Evolutionary conservation across 2,113 vertebrate genomes (phyloP).

Genomic region (Casuarius casuarius): DNA sequence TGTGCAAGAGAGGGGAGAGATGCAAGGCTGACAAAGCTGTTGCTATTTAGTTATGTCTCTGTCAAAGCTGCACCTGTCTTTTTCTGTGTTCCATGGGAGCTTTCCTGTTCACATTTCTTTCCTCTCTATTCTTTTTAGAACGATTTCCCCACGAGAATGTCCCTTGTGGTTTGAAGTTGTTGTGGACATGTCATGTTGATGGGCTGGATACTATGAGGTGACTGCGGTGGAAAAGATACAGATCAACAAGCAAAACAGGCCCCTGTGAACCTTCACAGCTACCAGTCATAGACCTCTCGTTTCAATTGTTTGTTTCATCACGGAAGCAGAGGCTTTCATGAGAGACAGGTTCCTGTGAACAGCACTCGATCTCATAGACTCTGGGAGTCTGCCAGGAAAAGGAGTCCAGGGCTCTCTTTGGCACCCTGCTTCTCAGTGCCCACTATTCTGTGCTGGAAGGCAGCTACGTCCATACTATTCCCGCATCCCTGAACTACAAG

Average conservation of each 20-base stretch:
- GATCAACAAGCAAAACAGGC: conserved; percentile 56
- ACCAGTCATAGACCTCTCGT: conserved; percentile 55
- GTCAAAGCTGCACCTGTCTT: not conserved
- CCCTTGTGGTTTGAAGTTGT: conserved; percentile 82
- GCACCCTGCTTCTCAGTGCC: not conserved
- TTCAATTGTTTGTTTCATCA: conserved; percentile 43
- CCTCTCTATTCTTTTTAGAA: conserved; percentile 71
- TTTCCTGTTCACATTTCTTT: conserved; percentile 51
- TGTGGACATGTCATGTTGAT: conserved; percentile 49
- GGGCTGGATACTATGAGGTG: conserved; percentile 40
- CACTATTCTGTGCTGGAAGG: not conserved
- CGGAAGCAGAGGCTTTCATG: conserved; percentile 20
- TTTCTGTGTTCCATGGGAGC: not conserved
- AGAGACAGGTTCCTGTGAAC: conserved; percentile 6
- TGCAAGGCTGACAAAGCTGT: not conserved
- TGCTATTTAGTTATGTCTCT: not conserved
- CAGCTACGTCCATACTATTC: not conserved
- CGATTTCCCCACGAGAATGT: conserved; percentile 85
- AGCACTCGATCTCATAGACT: not conserved
- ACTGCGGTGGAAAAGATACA: conserved; percentile 29
- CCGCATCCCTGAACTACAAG: not conserved
- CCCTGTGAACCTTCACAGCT: conserved; percentile 45
- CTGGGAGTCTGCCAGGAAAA: conserved; percentile 34
- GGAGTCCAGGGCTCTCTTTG: not conserved
- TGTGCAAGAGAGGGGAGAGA: not conserved